Base-by-base conservation (phyloP, 2,797 vertebrate genomes). In the Erethizon dorsatum region DNA sequence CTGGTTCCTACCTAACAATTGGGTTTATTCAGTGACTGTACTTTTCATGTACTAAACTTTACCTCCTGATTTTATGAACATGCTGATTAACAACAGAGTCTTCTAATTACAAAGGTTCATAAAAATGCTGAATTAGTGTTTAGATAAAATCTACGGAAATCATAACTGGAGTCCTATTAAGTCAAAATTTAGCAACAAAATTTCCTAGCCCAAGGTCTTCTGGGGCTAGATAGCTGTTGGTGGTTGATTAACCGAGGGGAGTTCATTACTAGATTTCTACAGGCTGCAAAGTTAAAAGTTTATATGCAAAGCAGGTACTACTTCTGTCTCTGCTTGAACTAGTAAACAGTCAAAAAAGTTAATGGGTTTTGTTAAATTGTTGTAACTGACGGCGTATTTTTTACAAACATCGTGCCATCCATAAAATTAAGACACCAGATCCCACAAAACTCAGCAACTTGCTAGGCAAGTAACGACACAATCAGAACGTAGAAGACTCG, bases 131-230 rank as follows among this genome's bases (percentile, higher is more conserved):
- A 94, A 54, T 83, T 63, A 41, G 10, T 41, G 28, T 65, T 67
- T 82, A 57, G 41, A 87, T 31, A 77, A 80, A 71, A 59, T 47
- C 33, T 45, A 54, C 45, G 31, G n/a, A 54, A 75, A 85, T 67
- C n/a, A 57, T 12, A 15, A 80, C 33, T 88, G 41, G 3, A 50
- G 63, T 91, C 28, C 26, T 75, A 84, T 15, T 75, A 88, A 71
- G 59, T 69, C 41, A 90, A 93, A 88, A 61, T 71, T 69, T 26
- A 93, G 54, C 45, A 83, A 93, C 24, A 96, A 93, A 93, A 93
- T 87, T 78, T 71, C 61, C 37, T 50, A 57, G 15, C 15, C 54
- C n/a, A 69, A 57, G 6, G 28, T 52, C 59, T 88, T 82, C 52
- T 83, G 28, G 17, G 50, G 9, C 37, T 86, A 83, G 24, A 14